Evolutionary conservation across 2,113 vertebrate species (phyloP).

Genomic region (Isichthys henryi): DNA sequence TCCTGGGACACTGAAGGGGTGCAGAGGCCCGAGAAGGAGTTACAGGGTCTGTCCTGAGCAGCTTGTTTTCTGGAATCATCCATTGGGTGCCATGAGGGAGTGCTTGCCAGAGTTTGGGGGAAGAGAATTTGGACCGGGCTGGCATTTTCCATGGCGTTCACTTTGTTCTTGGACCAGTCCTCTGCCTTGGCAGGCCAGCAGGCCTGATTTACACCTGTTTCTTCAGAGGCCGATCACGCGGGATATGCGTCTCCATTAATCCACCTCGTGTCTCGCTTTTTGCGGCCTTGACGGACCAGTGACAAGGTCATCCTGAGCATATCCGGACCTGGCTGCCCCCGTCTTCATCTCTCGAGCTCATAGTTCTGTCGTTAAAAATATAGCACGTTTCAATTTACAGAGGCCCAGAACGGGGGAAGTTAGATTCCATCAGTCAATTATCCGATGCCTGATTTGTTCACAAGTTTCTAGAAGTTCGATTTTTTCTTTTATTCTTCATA

Average conservation of each 20-base stretch:
- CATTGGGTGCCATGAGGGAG: neutral
- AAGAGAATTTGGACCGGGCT: neutral
- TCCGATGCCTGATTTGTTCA: neutral
- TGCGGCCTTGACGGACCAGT: neutral
- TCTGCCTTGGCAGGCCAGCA: neutral
- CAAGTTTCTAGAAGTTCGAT: neutral
- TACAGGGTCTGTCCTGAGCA: neutral
- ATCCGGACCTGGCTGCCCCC: neutral
- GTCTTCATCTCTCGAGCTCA: neutral
- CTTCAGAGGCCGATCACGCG: neutral
- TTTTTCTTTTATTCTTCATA: neutral
- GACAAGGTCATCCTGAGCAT: neutral
- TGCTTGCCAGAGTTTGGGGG: neutral
- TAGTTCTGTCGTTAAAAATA: neutral
- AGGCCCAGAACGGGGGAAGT: neutral
- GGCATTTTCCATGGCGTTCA: neutral
- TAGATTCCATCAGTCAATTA: neutral
- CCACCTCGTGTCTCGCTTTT: neutral
- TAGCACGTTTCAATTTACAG: neutral
- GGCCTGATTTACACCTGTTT: neutral
- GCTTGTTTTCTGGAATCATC: neutral
- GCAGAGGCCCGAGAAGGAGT: neutral
- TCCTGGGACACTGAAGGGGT: neutral
- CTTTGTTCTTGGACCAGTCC: constrained; percentile 1
- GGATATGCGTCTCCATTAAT: neutral